phyloP scores from a whole-genome alignment of 2,113 vertebrate species.

The Cavia porcellus region DNA sequence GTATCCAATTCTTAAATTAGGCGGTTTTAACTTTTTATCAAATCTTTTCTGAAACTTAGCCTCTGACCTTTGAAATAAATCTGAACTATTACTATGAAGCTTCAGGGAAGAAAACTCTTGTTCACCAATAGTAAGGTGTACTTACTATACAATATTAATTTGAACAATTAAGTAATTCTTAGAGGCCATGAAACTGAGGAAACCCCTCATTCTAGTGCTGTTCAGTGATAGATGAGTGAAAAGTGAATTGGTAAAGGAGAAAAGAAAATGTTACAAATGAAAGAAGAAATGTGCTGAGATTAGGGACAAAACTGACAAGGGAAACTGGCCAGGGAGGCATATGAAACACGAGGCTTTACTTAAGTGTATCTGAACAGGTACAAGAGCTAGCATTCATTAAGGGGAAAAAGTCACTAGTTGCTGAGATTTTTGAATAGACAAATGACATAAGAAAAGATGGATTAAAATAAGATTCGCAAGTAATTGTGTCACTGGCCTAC shows the following conservation, averaged over 20 bases:
- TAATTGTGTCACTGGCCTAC: too few relatives aligned
- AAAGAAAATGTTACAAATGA: not conserved
- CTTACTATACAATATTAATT: not conserved
- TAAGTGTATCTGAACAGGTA: not conserved
- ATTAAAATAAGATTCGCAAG: not conserved
- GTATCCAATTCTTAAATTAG: not conserved
- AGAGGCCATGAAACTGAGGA: not conserved
- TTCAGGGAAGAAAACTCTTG: not conserved
- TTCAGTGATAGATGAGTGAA: not conserved
- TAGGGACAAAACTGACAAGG: not conserved
- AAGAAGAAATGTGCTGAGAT: not conserved
- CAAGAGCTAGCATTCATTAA: not conserved
- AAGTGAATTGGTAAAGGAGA: not conserved
- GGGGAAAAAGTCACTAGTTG: not conserved
- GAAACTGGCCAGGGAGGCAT: not conserved
- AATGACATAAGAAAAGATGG: too few relatives aligned
- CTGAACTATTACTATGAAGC: not conserved
- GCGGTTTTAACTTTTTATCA: not conserved
- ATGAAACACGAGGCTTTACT: not conserved
- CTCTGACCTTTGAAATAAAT: not conserved
- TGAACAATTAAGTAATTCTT: not conserved
- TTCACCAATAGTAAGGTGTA: rapidly evolving
- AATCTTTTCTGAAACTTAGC: not conserved
- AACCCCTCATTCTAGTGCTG: not conserved
- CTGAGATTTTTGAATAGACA: not conserved